Evolutionary conservation across 2,797 vertebrate species (phyloP), one percentile per base, ranked within the genome.

Genomic region (Masticophis lateralis): DNA sequence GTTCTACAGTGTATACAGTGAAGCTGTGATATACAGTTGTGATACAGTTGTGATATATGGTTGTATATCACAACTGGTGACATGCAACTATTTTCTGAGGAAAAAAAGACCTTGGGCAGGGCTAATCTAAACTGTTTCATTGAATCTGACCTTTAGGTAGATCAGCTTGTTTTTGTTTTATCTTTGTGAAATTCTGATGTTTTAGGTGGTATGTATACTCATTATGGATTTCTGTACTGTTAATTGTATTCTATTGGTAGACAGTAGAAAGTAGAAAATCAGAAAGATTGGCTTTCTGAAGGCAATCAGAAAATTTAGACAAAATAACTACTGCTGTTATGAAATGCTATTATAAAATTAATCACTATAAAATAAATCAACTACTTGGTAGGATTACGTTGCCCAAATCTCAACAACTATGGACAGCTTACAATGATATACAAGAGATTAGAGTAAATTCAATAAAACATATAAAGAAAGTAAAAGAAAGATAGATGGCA

Each of bases 81-180:
- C 47, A 91, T 79, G 53, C 79, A 13, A 0, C 32, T 12, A 11
- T 56, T 63, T 90, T 56, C 79, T 4, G 43, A 47, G 22, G 32
- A 2, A 94, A 91, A 32, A 55, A 14, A 74, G 51, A n/a, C 47
- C 59, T 32, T 63, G 2, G 37, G 11, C 55, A 91, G n/a, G n/a
- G 25, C 3, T 18, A 0, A 43, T 94, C 88, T 28, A 90, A 90
- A 74, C 37, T 0, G 32, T 94, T 90, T 93, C 13, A 12, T 22
- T 9, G 0, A 2, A 43, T 13, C 0, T 57, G 16, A 10, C 14
- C 3, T 32, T 61, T 60, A 32, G 13, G 66, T 69, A n/a, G 59
- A 43, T n/a, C 22, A 63, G n/a, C 13, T 56, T 11, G 14, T 28
- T 14, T 88, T 88, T 13, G 27, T 92, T 92, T 94, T 93, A 5